Percentiles rank a stretch among this genome's conserved stretches.
Evolutionary conservation across 2,797 vertebrate species (phyloP).

Genomic region (Falco biarmicus): DNA sequence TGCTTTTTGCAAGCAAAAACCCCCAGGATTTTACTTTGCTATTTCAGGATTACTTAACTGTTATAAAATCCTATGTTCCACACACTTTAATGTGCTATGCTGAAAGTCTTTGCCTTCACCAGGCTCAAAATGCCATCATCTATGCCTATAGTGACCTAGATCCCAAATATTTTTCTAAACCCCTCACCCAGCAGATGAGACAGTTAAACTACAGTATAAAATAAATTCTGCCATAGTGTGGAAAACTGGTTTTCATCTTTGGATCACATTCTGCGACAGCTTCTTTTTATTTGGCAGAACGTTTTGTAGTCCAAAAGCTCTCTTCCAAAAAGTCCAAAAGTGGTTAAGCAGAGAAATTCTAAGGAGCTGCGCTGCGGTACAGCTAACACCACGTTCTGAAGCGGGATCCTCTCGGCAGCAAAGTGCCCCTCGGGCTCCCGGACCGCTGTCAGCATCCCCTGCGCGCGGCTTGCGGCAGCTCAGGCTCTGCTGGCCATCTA

Average conservation of each 20-base stretch:
- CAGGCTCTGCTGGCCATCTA: slow-evolving; percentile 17
- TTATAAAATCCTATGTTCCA: neutral
- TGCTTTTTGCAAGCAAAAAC: neutral
- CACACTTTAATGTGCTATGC: neutral
- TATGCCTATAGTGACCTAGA: neutral
- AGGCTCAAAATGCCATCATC: neutral
- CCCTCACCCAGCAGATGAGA: neutral
- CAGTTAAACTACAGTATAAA: neutral
- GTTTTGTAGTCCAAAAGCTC: neutral
- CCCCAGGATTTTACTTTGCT: neutral
- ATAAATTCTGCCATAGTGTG: neutral
- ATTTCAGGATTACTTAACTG: neutral
- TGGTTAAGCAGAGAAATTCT: neutral
- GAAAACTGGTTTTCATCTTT: neutral
- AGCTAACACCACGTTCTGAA: neutral
- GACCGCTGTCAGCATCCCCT: neutral
- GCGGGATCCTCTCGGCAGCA: neutral
- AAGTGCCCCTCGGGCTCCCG: too few species aligned
- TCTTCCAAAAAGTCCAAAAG: too few species aligned
- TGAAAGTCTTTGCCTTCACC: neutral
- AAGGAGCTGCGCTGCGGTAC: neutral
- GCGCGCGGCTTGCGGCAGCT: neutral
- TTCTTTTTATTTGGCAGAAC: neutral
- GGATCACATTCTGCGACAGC: neutral
- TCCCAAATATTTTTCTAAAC: neutral